Percentiles rank a stretch among this genome's conserved stretches.
Conservation (phyloP, 2,888 invertebrate genomes). For the Coelinius sp. region DNA sequence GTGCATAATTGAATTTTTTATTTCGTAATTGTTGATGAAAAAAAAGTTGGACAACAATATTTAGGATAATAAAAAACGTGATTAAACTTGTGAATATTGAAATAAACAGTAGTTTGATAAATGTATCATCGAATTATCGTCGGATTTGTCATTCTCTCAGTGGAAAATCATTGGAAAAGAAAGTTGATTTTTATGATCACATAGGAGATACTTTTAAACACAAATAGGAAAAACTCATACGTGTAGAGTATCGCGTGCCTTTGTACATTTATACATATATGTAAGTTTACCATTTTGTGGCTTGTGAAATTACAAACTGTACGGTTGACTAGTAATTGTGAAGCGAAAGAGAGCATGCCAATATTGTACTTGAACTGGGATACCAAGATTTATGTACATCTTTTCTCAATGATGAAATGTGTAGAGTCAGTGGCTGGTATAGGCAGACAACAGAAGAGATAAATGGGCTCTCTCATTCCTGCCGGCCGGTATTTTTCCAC, state of each 20-base stretch:
- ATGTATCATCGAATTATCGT: conserved; percentile 66
- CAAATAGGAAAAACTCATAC: background rate
- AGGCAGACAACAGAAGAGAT: no score
- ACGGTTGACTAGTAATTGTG: background rate
- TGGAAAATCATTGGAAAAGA: conserved; percentile 66
- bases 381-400: background rate
- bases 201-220: conserved; percentile 52
- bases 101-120: conserved; percentile 52
- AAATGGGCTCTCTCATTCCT: background rate
- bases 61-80: no score
- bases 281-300: no score
- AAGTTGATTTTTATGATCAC: conserved; percentile 68
- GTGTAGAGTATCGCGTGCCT: background rate
- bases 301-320: background rate
- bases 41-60: background rate
- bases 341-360: background rate
- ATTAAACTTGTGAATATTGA: background rate
- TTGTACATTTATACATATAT: background rate
- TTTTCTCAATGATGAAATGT: background rate
- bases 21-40: background rate
- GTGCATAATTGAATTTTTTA: background rate
- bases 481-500: conserved; percentile 1
- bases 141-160: conserved; percentile 62
- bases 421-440: no score
- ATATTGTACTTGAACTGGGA: background rate